Evolutionary conservation across 1,140 invertebrate genomes (phyloP).

Genomic region (Drosophila lowei): DNA sequence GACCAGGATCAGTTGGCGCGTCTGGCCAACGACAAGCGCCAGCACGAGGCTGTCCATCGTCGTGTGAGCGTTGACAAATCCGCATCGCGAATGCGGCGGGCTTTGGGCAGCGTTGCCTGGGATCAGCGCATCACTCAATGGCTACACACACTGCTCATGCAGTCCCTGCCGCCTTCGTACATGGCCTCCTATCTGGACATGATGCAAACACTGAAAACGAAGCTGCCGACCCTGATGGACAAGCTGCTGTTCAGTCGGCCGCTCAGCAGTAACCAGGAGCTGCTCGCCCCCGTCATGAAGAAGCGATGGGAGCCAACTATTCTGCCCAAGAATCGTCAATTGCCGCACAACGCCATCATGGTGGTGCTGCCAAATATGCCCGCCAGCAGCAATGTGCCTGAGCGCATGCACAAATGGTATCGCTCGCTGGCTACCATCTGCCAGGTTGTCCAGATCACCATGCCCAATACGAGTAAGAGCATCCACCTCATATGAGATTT

Average conservation of each 20-base stretch:
- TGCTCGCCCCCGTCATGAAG: constrained; percentile 88
- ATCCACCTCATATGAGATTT: neutral
- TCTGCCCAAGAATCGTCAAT: constrained; percentile 84
- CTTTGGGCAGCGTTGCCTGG: constrained; percentile 88
- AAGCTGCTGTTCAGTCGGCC: constrained; percentile 87
- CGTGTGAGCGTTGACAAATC: constrained; percentile 89
- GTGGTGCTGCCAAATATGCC: constrained; percentile 87
- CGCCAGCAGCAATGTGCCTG: constrained; percentile 83
- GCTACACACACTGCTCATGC: constrained; percentile 90
- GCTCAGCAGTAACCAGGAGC: constrained; percentile 84
- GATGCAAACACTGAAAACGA: constrained; percentile 89
- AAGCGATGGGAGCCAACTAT: constrained; percentile 89
- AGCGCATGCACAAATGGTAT: constrained; percentile 89
- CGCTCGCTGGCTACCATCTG: constrained; percentile 87
- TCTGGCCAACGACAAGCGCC: constrained; percentile 85
- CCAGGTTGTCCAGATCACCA: constrained; percentile 87
- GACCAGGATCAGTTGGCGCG: constrained; percentile 88
- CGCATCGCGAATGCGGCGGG: constrained; percentile 87
- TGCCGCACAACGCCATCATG: constrained; percentile 89
- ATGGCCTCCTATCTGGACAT: constrained; percentile 91
- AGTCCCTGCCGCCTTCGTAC: constrained; percentile 88
- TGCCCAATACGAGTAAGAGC: constrained; percentile 80
- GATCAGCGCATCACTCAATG: constrained; percentile 89
- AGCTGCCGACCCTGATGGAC: constrained; percentile 91
- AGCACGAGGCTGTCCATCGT: constrained; percentile 87